Evolutionary conservation across 2,113 vertebrate species (phyloP).

Genomic region (Coracopsis vasa): DNA sequence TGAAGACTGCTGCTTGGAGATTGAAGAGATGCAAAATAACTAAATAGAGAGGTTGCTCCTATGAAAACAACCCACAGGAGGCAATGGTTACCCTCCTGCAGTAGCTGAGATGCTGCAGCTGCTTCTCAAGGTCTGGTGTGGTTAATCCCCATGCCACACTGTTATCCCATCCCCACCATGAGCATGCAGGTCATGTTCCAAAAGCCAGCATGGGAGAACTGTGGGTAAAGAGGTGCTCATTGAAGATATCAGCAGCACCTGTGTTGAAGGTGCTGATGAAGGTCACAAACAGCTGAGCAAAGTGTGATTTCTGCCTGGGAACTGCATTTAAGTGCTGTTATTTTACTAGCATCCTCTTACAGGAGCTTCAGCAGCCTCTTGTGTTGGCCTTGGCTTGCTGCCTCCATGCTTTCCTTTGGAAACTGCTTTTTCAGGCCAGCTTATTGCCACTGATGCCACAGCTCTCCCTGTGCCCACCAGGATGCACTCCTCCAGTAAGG

Average conservation of each 20-base stretch:
- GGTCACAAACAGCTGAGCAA: background rate
- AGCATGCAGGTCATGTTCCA: background rate
- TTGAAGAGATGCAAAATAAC: background rate
- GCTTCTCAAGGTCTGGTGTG: background rate
- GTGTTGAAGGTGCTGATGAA: background rate
- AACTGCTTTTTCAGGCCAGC: background rate
- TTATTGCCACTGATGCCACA: background rate
- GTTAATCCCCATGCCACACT: accelerated
- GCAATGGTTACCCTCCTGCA: too few relatives aligned
- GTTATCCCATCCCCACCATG: background rate
- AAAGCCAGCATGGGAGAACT: background rate
- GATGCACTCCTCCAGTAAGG: accelerated
- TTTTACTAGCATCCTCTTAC: too few relatives aligned
- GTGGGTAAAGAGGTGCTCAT: accelerated
- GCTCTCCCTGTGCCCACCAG: accelerated
- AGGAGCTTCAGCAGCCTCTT: background rate
- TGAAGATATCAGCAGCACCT: background rate
- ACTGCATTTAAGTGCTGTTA: background rate
- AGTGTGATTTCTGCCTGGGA: background rate
- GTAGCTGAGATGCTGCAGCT: background rate
- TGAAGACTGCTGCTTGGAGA: background rate
- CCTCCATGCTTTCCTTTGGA: background rate
- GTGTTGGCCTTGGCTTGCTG: accelerated
- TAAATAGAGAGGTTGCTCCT: background rate
- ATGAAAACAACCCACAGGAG: background rate